Percentiles rank a stretch among this genome's conserved stretches.
phyloP scores from a whole-genome alignment of 2,888 invertebrate genomes.

The Amphipyra tragopoginis region DNA sequence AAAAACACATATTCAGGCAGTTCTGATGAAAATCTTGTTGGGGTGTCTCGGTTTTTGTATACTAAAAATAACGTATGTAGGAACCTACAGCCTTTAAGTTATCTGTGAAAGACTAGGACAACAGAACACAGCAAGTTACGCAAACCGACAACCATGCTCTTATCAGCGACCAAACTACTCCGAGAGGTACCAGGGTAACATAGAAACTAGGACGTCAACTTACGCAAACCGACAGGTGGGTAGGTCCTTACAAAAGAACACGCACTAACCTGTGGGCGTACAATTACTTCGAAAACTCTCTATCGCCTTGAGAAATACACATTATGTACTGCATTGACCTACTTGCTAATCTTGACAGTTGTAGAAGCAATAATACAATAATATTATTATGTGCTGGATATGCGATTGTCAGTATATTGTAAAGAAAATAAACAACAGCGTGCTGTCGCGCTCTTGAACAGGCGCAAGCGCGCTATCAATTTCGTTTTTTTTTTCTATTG shows the following conservation, averaged over 20 bases:
- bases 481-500: too few species aligned
- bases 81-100: neutral
- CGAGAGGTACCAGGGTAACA: conserved; percentile 34
- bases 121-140: neutral
- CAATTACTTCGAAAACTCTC: conserved; percentile 50
- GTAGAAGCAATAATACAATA: conserved; percentile 25
- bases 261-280: conserved; percentile 46
- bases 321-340: conserved; percentile 60
- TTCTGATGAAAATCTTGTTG: too few species aligned
- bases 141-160: conserved; percentile 2
- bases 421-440: conserved; percentile 8
- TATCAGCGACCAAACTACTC: conserved; percentile 18
- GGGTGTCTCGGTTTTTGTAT: too few species aligned
- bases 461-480: too few species aligned
- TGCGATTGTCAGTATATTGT: neutral
- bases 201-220: conserved; percentile 42
- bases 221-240: conserved; percentile 42
- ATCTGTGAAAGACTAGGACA: neutral
- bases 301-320: conserved; percentile 57
- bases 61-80: too few species aligned
- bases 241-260: conserved; percentile 42
- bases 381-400: conserved; percentile 18
- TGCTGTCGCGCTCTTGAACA: neutral
- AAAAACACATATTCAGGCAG: too few species aligned
- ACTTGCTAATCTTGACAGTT: conserved; percentile 54